Base-by-base conservation (phyloP, 53 echinoderm and acorn worm species). In the Paelopatides confundens region DNA sequence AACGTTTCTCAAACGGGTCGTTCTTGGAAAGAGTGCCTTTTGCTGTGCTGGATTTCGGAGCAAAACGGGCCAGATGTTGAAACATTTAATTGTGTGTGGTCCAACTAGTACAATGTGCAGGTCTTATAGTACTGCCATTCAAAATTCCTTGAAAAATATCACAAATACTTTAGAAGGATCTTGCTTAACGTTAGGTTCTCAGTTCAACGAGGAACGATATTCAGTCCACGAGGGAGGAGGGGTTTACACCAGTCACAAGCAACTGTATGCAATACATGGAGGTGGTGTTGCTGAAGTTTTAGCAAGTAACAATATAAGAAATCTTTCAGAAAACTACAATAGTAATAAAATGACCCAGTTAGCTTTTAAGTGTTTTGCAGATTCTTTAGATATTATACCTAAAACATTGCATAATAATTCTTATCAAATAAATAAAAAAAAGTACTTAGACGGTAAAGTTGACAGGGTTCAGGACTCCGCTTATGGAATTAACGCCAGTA, bases 331-430 rank as follows among this genome's bases (percentile, higher is more conserved):
- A 23, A 58, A 58, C 15, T 58, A 21, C 4, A 21, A 58, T 12
- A n/a, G n/a, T 10, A 48, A 54, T 31, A 50, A 53, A 51, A 13
- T 79, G 30, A 52, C 27, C 12, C 48, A 9, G 10, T 43, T 53
- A 79, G 52, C 79, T 24, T 47, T 53, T 21, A 21, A 23, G 30
- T 52, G 51, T 79, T 79, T 79, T 79, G 79, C 79, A 31, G 79
- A 79, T 8, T 43, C 79, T 0, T 33, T 79, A n/a, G 79, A 79
- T 5, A 46, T 79, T 12, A 28, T 79, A 28, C 79, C 79, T 27
- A 79, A 28, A 34, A 79, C 51, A 17, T 51, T 79, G 31, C 53
- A 79, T 26, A 47, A 53, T 26, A 50, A 53, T 51, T 79, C 79
- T 24, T 79, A 31, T 53, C 49, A 79, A 21, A 31, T 48, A 18